These are phyloP conservation scores for Drosophila phalerata DNA, from an alignment of 2,888 invertebrate genomes.

Conservation along the genomic window DNA sequence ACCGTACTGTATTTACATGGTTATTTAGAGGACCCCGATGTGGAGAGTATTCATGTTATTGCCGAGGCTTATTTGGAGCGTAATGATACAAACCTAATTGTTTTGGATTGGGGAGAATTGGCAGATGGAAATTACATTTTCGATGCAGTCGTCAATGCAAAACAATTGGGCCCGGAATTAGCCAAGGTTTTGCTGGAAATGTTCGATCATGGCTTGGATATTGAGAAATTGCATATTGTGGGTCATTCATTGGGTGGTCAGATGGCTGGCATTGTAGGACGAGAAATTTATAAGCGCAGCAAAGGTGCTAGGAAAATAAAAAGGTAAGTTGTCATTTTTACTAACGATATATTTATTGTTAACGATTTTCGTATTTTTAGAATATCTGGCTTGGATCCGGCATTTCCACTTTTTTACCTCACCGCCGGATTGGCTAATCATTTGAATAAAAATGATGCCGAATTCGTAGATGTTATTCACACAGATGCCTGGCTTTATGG, in stretches of 20 bases:
- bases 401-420: slow-evolving; percentile 87
- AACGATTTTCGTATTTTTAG: slow-evolving; percentile 72
- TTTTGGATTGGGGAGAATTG: slow-evolving; percentile 84
- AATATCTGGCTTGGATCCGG: slow-evolving; percentile 88
- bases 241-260: slow-evolving; percentile 85
- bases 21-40: slow-evolving; percentile 87
- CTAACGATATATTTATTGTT: not conserved
- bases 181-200: slow-evolving; percentile 80
- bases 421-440: slow-evolving; percentile 79
- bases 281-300: slow-evolving; percentile 70
- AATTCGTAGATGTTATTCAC: slow-evolving; percentile 89
- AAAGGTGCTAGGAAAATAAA: slow-evolving; percentile 65
- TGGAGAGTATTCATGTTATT: slow-evolving; percentile 87
- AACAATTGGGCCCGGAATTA: slow-evolving; percentile 80
- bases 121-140: slow-evolving; percentile 85
- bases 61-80: slow-evolving; percentile 84
- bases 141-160: slow-evolving; percentile 84
- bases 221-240: slow-evolving; percentile 82
- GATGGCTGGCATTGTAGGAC: slow-evolving; percentile 83
- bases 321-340: slow-evolving; percentile 35
- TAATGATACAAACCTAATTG: slow-evolving; percentile 82
- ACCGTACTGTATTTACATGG: slow-evolving; percentile 88
- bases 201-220: slow-evolving; percentile 82
- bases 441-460: slow-evolving; percentile 87
- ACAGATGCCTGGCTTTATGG: slow-evolving; percentile 89